Percentiles rank a stretch among this genome's conserved stretches.
These are phyloP conservation scores for Acrocephalus kingi DNA, from an alignment of 2,113 vertebrate species.

Conservation along the genomic window DNA sequence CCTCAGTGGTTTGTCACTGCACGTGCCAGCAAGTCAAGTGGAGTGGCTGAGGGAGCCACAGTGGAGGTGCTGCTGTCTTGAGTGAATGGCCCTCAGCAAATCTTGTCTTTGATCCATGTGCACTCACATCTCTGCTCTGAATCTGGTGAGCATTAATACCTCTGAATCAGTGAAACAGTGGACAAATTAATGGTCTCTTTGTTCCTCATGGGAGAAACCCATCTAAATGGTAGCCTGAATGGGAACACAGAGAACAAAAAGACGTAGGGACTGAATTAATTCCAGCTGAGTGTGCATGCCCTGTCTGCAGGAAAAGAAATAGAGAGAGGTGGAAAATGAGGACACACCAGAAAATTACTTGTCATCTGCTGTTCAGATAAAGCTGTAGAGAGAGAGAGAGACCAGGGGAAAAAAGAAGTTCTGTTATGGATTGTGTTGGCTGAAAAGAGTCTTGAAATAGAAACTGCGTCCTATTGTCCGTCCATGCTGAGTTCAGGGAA, in stretches of 20 bases:
- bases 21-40: neutral
- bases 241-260: conserved; percentile 22
- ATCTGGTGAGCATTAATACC: neutral
- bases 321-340: conserved; percentile 29
- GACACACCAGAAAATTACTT: conserved; percentile 44
- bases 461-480: neutral
- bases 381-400: neutral
- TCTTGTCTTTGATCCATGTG: neutral
- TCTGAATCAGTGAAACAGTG: neutral
- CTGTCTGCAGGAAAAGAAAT: neutral
- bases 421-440: neutral
- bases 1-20: neutral
- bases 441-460: conserved; percentile 47
- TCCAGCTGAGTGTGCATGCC: neutral
- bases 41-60: neutral
- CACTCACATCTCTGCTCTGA: neutral
- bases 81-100: neutral
- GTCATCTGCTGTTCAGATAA: conserved; percentile 35
- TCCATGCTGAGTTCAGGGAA: conserved; percentile 19
- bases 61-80: neutral
- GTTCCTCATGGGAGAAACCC: neutral
- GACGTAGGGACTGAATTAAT: neutral
- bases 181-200: conserved; percentile 11
- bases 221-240: neutral
- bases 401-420: neutral